Conservation (phyloP, 2,888 invertebrate species). For the Dorcus parallelipipedus region DNA sequence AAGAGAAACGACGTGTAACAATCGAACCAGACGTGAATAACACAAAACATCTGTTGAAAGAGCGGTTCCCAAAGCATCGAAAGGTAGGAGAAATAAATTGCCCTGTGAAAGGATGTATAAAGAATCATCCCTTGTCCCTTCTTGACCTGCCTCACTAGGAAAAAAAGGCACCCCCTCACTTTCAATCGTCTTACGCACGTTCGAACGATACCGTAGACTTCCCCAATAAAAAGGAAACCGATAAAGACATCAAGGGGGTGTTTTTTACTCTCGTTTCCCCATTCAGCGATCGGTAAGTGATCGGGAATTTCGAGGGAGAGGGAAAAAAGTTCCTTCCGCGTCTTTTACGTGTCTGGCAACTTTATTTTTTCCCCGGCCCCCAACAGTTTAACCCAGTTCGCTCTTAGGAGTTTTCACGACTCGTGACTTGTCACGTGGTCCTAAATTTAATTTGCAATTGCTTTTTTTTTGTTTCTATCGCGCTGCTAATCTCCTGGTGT, state of each 20-base stretch:
- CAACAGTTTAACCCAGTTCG: constrained; percentile 10
- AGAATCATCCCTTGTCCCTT: neutral
- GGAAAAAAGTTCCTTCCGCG: constrained; percentile 10
- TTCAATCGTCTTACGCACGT: constrained; percentile 23
- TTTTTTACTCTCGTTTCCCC: constrained; percentile 21
- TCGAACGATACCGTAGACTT: constrained; percentile 21
- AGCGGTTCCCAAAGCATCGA: too few relatives aligned
- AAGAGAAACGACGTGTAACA: too few relatives aligned
- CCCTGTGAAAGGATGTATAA: too few relatives aligned
- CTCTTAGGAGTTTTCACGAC: too few relatives aligned
- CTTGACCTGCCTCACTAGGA: constrained; percentile 18
- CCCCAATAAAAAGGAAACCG: constrained; percentile 26
- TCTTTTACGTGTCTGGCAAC: constrained; percentile 3
- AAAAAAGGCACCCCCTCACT: constrained; percentile 18
- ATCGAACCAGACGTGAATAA: too few relatives aligned
- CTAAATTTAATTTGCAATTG: too few relatives aligned
- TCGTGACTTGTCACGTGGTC: too few relatives aligned
- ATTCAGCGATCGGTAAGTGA: constrained; percentile 28
- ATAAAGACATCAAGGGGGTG: constrained; percentile 31
- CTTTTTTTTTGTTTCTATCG: too few relatives aligned
- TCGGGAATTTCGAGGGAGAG: constrained; percentile 27
- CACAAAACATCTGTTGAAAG: too few relatives aligned
- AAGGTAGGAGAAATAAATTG: too few relatives aligned
- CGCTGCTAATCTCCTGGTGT: too few relatives aligned
- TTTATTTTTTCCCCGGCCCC: neutral